Evolutionary conservation across 37 sponge, comb jelly and placozoan species (phyloP).

Genomic region (Halisarca cf. caerulea): DNA sequence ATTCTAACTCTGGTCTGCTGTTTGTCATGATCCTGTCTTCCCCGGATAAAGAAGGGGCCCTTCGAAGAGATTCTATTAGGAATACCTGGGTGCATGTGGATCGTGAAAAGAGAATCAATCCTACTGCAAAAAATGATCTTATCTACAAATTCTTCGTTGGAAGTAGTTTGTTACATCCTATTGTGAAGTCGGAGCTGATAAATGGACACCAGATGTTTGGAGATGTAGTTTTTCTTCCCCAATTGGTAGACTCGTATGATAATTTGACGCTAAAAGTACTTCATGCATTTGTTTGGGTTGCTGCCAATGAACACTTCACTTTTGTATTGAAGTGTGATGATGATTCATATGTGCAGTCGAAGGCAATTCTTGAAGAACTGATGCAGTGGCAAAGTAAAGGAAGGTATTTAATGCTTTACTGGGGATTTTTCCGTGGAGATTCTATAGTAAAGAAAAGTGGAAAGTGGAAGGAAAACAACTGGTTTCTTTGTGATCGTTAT

Average conservation of each 20-base stretch:
- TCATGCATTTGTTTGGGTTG: conserved; percentile 41
- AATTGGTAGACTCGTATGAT: conserved; percentile 60
- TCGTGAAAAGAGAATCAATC: background rate
- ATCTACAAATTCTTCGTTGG: conserved; percentile 73
- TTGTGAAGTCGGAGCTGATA: background rate
- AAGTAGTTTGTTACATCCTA: conserved; percentile 4
- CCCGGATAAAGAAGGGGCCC: conserved; percentile 23
- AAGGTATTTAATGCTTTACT: conserved; percentile 50
- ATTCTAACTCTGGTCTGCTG: background rate
- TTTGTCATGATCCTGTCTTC: conserved; percentile 21
- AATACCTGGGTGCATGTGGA: conserved; percentile 72
- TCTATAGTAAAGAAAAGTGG: conserved; percentile 62
- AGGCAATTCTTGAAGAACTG: conserved; percentile 48
- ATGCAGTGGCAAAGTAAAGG: background rate
- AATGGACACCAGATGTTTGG: conserved; percentile 34
- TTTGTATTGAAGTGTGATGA: conserved; percentile 89
- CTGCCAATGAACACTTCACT: conserved; percentile 34
- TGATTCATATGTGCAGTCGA: conserved; percentile 70
- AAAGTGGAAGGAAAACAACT: conserved; percentile 76
- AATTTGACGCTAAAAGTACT: conserved; percentile 80
- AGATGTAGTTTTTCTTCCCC: conserved; percentile 64
- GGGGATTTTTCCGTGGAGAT: conserved; percentile 92
- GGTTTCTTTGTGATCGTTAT: conserved; percentile 86
- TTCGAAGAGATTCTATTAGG: conserved; percentile 64
- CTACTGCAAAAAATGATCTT: background rate